phyloP scores from a whole-genome alignment of 2,888 invertebrate species.

The Bombyx huttoni region DNA sequence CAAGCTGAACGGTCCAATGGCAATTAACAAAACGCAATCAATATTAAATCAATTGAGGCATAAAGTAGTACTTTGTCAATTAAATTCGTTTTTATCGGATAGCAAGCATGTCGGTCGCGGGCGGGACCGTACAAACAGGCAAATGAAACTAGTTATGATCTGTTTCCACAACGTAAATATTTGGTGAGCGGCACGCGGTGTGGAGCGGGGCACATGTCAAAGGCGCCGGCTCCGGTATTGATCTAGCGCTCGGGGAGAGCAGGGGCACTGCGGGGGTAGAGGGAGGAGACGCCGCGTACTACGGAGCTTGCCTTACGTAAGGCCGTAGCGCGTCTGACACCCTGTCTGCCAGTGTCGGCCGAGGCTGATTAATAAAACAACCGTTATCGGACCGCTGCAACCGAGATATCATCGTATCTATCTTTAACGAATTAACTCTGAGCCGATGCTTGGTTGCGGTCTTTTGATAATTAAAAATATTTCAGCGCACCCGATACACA shows the following conservation, averaged over 20 bases:
- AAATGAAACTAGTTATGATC: conserved; percentile 66
- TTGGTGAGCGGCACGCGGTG: conserved; percentile 58
- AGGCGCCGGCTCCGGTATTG: conserved; percentile 68
- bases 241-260: conserved; percentile 44
- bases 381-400: conserved; percentile 41
- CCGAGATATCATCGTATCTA: conserved; percentile 37
- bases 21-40: conserved; percentile 5
- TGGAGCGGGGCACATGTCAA: conserved; percentile 67
- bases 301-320: conserved; percentile 61
- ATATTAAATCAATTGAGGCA: conserved; percentile 17
- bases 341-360: conserved; percentile 46
- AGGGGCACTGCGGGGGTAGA: conserved; percentile 10
- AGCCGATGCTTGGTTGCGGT: neutral
- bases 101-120: conserved; percentile 4
- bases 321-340: conserved; percentile 59
- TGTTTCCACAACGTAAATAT: conserved; percentile 69
- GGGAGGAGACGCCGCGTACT: conserved; percentile 32
- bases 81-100: conserved; percentile 4
- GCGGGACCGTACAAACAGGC: conserved; percentile 30
- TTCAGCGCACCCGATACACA: conserved; percentile 2
- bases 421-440: conserved; percentile 38
- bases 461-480: conserved; percentile 10
- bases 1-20: conserved; percentile 4
- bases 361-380: conserved; percentile 62
- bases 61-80: conserved; percentile 7